phyloP scores from a whole-genome alignment of 2,797 vertebrate genomes.

The Leuciscus waleckii region DNA sequence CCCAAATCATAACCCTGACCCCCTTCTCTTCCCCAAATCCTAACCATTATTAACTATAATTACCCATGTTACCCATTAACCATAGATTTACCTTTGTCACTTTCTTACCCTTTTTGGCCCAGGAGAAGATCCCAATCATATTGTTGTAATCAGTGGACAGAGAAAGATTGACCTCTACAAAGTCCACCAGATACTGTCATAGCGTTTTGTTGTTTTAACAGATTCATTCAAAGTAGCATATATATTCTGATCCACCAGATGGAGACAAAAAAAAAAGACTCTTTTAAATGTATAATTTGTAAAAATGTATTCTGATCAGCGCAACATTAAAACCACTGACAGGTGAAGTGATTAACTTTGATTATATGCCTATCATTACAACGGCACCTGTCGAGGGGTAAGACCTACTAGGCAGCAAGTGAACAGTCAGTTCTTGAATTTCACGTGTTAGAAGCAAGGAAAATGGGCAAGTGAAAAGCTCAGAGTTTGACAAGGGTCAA shows the following conservation, averaged over 20 bases:
- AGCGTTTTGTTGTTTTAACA: neutral
- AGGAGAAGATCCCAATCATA: neutral
- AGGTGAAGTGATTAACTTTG: neutral
- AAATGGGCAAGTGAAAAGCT: no score
- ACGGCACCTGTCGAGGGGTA: neutral
- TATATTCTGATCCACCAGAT: neutral
- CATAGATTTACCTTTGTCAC: neutral
- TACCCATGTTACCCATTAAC: neutral
- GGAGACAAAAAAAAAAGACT: neutral
- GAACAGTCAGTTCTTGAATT: no score
- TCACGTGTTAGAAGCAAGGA: no score
- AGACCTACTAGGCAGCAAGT: no score
- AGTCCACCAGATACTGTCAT: neutral
- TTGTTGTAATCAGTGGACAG: neutral
- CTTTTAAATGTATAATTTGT: neutral
- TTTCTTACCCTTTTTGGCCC: neutral
- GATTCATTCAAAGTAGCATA: neutral
- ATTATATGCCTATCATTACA: neutral
- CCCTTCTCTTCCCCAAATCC: neutral
- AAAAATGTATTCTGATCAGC: no score
- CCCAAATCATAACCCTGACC: neutral
- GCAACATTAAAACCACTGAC: neutral
- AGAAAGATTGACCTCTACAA: neutral
- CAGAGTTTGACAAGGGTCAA: no score
- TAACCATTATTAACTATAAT: neutral